Evolutionary conservation across 1,140 invertebrate genomes (phyloP).

Genomic region (Halotydeus destructor): DNA sequence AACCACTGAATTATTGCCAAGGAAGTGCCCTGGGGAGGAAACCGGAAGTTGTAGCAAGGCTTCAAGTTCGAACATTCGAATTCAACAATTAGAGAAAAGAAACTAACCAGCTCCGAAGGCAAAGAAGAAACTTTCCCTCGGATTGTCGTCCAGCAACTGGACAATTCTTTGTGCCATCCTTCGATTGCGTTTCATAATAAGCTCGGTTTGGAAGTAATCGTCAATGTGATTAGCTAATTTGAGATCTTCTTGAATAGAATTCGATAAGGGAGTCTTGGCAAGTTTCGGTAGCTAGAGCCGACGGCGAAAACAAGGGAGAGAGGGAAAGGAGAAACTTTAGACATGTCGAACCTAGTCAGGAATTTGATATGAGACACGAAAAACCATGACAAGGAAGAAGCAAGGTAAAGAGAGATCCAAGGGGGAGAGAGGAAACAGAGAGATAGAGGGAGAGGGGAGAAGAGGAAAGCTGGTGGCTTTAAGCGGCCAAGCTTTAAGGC

Average conservation of each 20-base stretch:
- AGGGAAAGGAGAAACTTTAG: not conserved
- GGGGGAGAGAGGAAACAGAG: no score
- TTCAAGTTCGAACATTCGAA: no score
- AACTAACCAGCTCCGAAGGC: slow-evolving; percentile 33
- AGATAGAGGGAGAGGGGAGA: no score
- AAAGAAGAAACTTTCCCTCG: slow-evolving; percentile 33
- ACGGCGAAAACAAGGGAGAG: no score
- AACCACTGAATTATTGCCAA: slow-evolving; percentile 31
- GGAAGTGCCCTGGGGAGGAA: slow-evolving; percentile 28
- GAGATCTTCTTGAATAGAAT: slow-evolving; percentile 16
- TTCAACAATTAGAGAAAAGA: no score
- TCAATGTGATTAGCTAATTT: slow-evolving; percentile 29
- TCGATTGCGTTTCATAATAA: slow-evolving; percentile 32
- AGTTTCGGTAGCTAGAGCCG: no score
- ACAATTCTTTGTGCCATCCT: slow-evolving; percentile 30
- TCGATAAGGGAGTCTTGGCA: no score
- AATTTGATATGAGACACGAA: no score
- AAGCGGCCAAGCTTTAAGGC: not conserved
- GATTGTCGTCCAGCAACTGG: slow-evolving; percentile 26
- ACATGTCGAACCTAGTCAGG: not conserved
- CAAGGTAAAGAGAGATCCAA: not conserved
- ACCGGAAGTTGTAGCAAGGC: slow-evolving; percentile 3
- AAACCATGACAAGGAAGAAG: no score
- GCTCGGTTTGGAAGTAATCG: slow-evolving; percentile 30
- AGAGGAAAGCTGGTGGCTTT: slow-evolving; percentile 2